Evolutionary conservation across 2,797 vertebrate species (phyloP).

Genomic region (Protosalanx chinensis): DNA sequence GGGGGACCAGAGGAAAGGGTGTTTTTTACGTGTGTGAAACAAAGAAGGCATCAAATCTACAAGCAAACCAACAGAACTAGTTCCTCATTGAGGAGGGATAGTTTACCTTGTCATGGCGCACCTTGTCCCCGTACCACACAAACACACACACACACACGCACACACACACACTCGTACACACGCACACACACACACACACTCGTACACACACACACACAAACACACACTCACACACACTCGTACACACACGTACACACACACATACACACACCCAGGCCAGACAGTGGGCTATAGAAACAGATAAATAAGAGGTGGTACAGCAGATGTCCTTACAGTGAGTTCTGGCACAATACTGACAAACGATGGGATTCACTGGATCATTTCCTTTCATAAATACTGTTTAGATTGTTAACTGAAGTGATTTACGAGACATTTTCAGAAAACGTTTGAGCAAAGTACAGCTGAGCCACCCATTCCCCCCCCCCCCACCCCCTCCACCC

Average conservation of each 20-base stretch:
- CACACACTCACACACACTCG: neutral
- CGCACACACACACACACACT: no score
- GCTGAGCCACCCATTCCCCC: conserved; percentile 18
- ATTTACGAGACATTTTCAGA: conserved; percentile 44
- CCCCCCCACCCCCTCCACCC: no score
- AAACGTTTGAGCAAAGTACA: conserved; percentile 32
- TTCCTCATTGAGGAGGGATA: conserved; percentile 19
- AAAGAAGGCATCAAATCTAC: conserved; percentile 49
- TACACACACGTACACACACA: neutral
- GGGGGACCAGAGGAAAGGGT: neutral
- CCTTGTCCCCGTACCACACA: no score
- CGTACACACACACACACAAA: neutral
- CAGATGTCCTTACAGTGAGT: conserved; percentile 15
- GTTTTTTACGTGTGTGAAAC: neutral
- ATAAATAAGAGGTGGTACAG: conserved; percentile 12
- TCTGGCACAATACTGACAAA: conserved; percentile 19
- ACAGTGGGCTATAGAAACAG: conserved; percentile 1
- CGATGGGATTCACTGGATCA: conserved; percentile 42
- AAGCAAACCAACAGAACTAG: conserved; percentile 59
- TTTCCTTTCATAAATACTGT: conserved; percentile 48
- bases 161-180: no score
- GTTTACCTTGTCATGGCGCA: conserved; percentile 19
- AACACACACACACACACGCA: no score
- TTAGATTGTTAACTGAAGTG: conserved; percentile 45
- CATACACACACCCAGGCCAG: neutral